Base-by-base conservation (phyloP, 2,113 vertebrate species). In the Lophura nycthemera region DNA sequence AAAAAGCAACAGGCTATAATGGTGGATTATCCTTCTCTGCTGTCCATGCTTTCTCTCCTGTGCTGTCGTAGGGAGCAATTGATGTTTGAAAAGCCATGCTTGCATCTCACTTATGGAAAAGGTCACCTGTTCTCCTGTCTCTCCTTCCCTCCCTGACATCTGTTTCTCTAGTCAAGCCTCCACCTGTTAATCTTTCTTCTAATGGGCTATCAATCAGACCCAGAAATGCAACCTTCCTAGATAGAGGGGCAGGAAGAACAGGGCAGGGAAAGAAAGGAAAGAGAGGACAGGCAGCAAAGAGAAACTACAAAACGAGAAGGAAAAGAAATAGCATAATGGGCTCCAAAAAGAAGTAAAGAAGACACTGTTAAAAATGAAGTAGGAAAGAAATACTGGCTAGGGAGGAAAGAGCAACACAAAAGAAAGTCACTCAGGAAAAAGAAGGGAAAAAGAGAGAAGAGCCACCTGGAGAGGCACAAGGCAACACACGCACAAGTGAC, bases 101-200 rank as follows among this genome's bases (percentile, higher is more conserved):
- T 84, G 66, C 64, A 78, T 94, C 90, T 95, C 6, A 3, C 75
- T 84, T 84, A 54, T 22, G 27, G 87, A 96, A 96, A 97, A 98
- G 95, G 96, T 97, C 97, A 91, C 77, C 70, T n/a, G 22, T 85
- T 97, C 72, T 38, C n/a, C 50, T 3, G 8, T 78, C 59, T 77
- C 91, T 94, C 57, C 71, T 88, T 91, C 65, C 91, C 89, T 96
- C 81, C 60, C 42, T 92, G 91, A 92, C 97, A 97, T 94, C 90
- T 96, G 92, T 90, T 95, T 96, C 91, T 92, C 84, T 87, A 96
- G 92, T 89, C 76, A 59, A 89, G 77, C 34, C 38, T 96, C 92
- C 93, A 97, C 95, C 94, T 97, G 97, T 83, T 97, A 86, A 96
- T 97, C 96, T 97, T 87, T 59, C 92, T 88, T 81, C 94, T 97